Percentiles rank a stretch among this genome's conserved stretches.
These are phyloP conservation scores for Hassar affinis DNA, from an alignment of 2,113 vertebrate genomes.

Conservation along the genomic window DNA sequence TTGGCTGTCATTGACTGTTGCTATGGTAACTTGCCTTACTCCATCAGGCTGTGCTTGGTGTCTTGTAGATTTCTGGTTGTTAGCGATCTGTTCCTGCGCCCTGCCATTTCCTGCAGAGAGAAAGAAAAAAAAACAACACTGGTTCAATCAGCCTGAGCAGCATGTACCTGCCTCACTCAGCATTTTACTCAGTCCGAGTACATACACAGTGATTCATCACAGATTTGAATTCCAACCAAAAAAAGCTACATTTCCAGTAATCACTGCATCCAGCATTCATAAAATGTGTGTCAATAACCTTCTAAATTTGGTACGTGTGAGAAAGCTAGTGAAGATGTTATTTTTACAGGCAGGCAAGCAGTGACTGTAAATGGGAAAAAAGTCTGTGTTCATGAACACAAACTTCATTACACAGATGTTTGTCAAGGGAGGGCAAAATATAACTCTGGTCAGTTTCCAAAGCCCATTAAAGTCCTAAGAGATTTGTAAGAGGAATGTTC, in stretches of 20 bases:
- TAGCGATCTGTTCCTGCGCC: constrained; percentile 65
- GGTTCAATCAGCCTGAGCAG: constrained; percentile 57
- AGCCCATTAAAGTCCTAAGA: constrained; percentile 42
- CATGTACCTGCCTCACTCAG: constrained; percentile 58
- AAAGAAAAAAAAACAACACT: constrained; percentile 15
- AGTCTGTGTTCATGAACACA: neutral
- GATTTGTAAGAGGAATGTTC: constrained; percentile 43
- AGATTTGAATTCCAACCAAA: constrained; percentile 32
- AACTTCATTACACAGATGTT: constrained; percentile 44
- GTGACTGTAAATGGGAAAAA: constrained; percentile 45
- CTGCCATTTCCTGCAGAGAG: constrained; percentile 64
- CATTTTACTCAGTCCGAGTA: constrained; percentile 42
- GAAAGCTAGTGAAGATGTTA: neutral
- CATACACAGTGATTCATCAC: constrained; percentile 16
- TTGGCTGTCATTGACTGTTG: constrained; percentile 58
- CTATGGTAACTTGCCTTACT: constrained; percentile 57
- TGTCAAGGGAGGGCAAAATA: constrained; percentile 41
- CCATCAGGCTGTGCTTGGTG: constrained; percentile 50
- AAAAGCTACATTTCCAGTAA: constrained; percentile 17
- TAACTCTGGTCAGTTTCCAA: constrained; percentile 41
- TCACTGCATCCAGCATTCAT: constrained; percentile 25
- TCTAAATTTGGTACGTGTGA: neutral
- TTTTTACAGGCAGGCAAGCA: constrained; percentile 28
- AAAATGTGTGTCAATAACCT: neutral
- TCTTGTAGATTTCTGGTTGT: constrained; percentile 60